Evolutionary conservation across 2,888 invertebrate species (phyloP).

Genomic region (Yponomeuta sedellus): DNA sequence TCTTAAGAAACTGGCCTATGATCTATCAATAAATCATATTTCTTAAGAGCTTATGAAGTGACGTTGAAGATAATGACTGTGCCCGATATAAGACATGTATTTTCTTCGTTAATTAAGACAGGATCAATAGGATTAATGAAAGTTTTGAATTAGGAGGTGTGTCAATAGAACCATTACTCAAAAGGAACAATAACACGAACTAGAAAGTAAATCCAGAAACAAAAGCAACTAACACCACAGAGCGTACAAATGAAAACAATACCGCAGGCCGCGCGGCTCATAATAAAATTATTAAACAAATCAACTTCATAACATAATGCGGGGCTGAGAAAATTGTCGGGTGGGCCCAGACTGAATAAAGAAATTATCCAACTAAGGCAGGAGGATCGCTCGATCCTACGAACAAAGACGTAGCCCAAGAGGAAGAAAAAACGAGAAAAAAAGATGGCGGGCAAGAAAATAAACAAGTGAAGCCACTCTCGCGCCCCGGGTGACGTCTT

Average conservation of each 20-base stretch:
- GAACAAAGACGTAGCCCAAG: conserved; percentile 70
- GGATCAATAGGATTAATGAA: neutral
- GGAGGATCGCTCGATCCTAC: conserved; percentile 56
- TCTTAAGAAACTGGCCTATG: too few relatives aligned
- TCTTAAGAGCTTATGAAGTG: too few relatives aligned
- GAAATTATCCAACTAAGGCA: conserved; percentile 71
- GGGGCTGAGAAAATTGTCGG: conserved; percentile 70
- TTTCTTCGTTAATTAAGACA: too few relatives aligned
- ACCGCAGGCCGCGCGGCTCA: conserved; percentile 49
- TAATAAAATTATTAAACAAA: conserved; percentile 77
- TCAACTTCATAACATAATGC: conserved; percentile 70
- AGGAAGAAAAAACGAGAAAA: conserved; percentile 50
- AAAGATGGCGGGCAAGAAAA: conserved; percentile 56
- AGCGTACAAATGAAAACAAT: conserved; percentile 48
- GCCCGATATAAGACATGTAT: too few relatives aligned
- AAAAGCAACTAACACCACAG: conserved; percentile 34
- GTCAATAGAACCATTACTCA: neutral
- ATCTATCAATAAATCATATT: neutral
- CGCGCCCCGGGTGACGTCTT: conserved; percentile 74
- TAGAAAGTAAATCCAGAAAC: conserved; percentile 11
- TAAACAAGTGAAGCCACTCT: conserved; percentile 73
- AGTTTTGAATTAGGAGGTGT: neutral
- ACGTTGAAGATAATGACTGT: too few relatives aligned
- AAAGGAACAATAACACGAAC: neutral
- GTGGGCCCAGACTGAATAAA: conserved; percentile 68